Evolutionary conservation across 92 coral and sea anemone species (phyloP).

Genomic region (Anthopleura xanthogrammica): DNA sequence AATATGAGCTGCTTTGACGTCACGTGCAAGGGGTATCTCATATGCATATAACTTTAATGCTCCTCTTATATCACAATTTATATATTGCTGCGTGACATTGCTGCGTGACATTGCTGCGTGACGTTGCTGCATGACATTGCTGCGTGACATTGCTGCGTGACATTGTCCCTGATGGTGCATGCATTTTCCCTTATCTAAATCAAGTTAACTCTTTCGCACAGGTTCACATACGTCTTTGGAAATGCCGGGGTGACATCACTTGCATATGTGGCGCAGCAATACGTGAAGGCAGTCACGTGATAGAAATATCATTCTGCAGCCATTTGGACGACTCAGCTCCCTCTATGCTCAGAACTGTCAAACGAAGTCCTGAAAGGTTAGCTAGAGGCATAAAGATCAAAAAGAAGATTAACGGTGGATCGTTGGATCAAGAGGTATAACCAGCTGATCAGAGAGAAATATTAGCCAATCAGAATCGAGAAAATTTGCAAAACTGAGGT

Average conservation of each 20-base stretch:
- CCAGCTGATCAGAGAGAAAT: too few species aligned
- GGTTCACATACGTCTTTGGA: constrained; percentile 36
- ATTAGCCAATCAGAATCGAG: too few species aligned
- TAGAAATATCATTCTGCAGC: constrained; percentile 17
- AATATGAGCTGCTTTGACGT: too few species aligned
- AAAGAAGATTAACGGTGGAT: constrained; percentile 14
- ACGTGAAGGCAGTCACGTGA: constrained; percentile 36
- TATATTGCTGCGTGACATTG: too few species aligned
- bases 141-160: too few species aligned
- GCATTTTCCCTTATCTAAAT: background rate
- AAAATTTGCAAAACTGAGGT: too few species aligned
- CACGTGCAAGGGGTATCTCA: too few species aligned
- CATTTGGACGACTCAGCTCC: background rate
- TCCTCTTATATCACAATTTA: too few species aligned
- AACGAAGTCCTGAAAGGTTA: constrained; percentile 16
- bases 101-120: too few species aligned
- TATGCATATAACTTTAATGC: too few species aligned
- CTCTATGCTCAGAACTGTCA: constrained; percentile 9
- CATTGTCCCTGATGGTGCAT: too few species aligned
- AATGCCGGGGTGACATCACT: constrained; percentile 15
- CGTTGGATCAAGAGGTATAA: constrained; percentile 25
- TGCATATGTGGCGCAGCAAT: constrained; percentile 52
- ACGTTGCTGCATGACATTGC: too few species aligned
- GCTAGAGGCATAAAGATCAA: constrained; percentile 8
- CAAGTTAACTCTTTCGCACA: background rate